These are phyloP conservation scores for Salticus scenicus DNA, from an alignment of 2,888 invertebrate species.

Conservation along the genomic window DNA sequence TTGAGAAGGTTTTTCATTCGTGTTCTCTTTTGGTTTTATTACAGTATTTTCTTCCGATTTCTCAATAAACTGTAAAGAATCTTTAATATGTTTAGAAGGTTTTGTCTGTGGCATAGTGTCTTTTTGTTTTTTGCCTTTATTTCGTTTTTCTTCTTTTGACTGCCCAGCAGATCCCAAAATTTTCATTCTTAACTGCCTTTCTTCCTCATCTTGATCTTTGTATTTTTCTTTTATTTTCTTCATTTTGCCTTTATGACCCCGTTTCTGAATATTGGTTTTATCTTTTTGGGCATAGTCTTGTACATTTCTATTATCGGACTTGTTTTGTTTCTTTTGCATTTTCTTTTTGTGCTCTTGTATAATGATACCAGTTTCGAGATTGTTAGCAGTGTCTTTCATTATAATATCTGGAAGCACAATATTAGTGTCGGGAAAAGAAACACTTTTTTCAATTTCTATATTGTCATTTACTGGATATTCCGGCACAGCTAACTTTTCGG, in stretches of 20 bases:
- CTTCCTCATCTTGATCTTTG: constrained; percentile 97
- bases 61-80: constrained; percentile 46
- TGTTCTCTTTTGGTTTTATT: constrained; percentile 43
- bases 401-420: constrained; percentile 75
- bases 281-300: constrained; percentile 56
- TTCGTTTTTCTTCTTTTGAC: constrained; percentile 75
- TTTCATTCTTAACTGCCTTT: constrained; percentile 87
- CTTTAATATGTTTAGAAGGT: constrained; percentile 55
- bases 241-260: constrained; percentile 89
- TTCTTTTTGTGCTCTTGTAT: constrained; percentile 57
- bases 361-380: neutral
- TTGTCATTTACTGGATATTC: neutral
- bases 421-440: constrained; percentile 84
- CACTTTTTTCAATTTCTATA: neutral
- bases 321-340: constrained; percentile 75
- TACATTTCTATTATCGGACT: neutral
- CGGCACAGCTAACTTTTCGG: neutral
- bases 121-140: constrained; percentile 73
- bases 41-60: constrained; percentile 39
- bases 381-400: constrained; percentile 31
- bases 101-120: constrained; percentile 70
- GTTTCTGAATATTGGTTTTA: constrained; percentile 78
- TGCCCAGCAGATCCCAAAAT: constrained; percentile 77
- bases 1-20: constrained; percentile 6
- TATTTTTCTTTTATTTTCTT: constrained; percentile 98